Percentiles rank a stretch among this genome's conserved stretches.
These are phyloP conservation scores for Quiscalus mexicanus DNA, from an alignment of 2,113 vertebrate species.

Conservation along the genomic window DNA sequence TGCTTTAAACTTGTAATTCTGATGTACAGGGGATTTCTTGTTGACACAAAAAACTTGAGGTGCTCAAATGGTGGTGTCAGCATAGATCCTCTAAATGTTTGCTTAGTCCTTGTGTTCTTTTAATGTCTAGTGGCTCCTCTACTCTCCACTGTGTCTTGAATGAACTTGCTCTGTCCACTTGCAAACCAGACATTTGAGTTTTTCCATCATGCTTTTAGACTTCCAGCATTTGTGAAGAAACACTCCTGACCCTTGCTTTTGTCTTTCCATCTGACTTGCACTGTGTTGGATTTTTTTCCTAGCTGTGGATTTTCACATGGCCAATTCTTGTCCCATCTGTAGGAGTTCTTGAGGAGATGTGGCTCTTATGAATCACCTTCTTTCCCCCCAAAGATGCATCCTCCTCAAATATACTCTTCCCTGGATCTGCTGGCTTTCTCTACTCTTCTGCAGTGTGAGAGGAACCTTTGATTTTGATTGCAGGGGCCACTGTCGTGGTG, in stretches of 20 bases:
- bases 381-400: background rate
- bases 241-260: background rate
- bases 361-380: background rate
- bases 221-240: background rate
- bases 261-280: background rate
- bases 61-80: background rate
- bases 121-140: background rate
- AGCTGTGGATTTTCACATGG: background rate
- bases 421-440: background rate
- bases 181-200: background rate
- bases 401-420: background rate
- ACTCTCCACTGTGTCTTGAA: background rate
- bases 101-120: background rate
- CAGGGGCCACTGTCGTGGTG: rapidly evolving
- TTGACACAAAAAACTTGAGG: background rate
- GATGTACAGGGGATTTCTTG: background rate
- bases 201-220: background rate
- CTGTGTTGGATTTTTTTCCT: background rate
- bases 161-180: background rate
- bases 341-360: background rate
- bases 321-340: background rate
- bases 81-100: background rate
- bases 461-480: background rate
- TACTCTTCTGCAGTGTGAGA: background rate
- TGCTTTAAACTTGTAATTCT: background rate